phyloP scores from a whole-genome alignment of 1,140 invertebrate genomes.

The Stenopsyche tienmushanensis region DNA sequence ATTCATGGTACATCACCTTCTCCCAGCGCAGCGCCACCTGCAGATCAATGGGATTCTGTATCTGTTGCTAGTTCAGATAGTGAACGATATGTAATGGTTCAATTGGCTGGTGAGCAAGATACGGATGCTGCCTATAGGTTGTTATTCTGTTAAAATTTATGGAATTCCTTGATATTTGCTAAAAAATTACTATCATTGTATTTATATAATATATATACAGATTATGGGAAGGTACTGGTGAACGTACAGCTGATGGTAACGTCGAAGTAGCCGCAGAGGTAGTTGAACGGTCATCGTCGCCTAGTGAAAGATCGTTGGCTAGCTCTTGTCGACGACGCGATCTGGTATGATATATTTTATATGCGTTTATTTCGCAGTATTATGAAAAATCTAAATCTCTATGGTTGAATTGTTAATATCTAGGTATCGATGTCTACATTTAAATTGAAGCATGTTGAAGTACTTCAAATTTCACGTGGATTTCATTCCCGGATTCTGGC shows the following conservation, averaged over 20 bases:
- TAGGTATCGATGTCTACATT: slow-evolving; percentile 82
- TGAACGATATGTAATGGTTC: slow-evolving; percentile 72
- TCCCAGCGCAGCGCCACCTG: slow-evolving; percentile 13
- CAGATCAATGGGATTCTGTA: slow-evolving; percentile 50
- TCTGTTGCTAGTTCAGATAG: slow-evolving; percentile 81
- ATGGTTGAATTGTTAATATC: not conserved
- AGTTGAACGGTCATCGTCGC: slow-evolving; percentile 70
- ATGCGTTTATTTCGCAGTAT: slow-evolving; percentile 44
- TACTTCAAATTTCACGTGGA: slow-evolving; percentile 77
- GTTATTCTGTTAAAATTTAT: slow-evolving; percentile 4
- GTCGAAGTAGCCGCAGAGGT: slow-evolving; percentile 85
- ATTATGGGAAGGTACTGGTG: slow-evolving; percentile 44
- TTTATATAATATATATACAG: slow-evolving; percentile 20
- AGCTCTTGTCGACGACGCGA: slow-evolving; percentile 77
- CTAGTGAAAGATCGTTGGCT: slow-evolving; percentile 77
- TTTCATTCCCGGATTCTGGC: slow-evolving; percentile 72
- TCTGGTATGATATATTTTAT: slow-evolving; percentile 57
- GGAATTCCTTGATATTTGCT: slow-evolving; percentile 2
- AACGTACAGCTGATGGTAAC: slow-evolving; percentile 42
- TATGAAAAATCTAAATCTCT: not conserved
- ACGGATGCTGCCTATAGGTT: slow-evolving; percentile 64
- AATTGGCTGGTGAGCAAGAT: slow-evolving; percentile 64
- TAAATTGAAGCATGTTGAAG: slow-evolving; percentile 78
- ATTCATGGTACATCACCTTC: slow-evolving; percentile 64
- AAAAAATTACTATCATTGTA: no score